Evolutionary conservation across 2,888 invertebrate species (phyloP).

Genomic region (Xiphydria camelus): DNA sequence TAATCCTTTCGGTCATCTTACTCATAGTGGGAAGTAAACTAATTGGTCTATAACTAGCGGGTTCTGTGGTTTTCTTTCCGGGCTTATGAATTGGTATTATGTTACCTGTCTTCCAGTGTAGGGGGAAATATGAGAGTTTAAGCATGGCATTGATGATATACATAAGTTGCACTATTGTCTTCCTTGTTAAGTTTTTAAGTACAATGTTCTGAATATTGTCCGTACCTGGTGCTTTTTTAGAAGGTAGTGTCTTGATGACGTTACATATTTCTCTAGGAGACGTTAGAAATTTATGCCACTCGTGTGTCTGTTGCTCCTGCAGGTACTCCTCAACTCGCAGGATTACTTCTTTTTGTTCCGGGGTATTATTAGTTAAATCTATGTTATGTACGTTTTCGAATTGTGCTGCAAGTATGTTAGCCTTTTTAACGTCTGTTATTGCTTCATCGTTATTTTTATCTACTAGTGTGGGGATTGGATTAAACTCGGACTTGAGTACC

Average conservation of each 20-base stretch:
- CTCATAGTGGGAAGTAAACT: conserved; percentile 16
- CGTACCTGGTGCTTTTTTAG: no score
- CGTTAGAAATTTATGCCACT: conserved; percentile 3
- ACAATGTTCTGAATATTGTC: no score
- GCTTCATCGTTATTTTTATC: not conserved
- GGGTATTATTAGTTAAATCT: not conserved
- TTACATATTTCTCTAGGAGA: conserved; percentile 22
- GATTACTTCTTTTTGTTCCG: conserved; percentile 16
- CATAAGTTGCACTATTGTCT: conserved; percentile 1
- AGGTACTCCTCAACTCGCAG: conserved; percentile 5
- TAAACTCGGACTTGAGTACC: not conserved
- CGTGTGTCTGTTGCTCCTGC: conserved; percentile 1
- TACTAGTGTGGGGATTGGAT: conserved; percentile 4
- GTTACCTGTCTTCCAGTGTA: conserved; percentile 15
- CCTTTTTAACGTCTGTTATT: not conserved
- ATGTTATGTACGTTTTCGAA: not conserved
- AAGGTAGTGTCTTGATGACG: no score
- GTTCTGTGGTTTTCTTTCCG: conserved; percentile 10
- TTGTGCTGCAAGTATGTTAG: not conserved
- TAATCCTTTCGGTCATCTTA: conserved; percentile 20
- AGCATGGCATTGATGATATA: conserved; percentile 1
- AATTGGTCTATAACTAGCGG: conserved; percentile 20
- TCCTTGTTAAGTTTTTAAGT: conserved; percentile 9
- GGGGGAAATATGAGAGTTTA: conserved; percentile 14
- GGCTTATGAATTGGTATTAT: conserved; percentile 19